Base-by-base conservation (phyloP, 2,113 vertebrate species). In the Pachypanchax playfairii region DNA sequence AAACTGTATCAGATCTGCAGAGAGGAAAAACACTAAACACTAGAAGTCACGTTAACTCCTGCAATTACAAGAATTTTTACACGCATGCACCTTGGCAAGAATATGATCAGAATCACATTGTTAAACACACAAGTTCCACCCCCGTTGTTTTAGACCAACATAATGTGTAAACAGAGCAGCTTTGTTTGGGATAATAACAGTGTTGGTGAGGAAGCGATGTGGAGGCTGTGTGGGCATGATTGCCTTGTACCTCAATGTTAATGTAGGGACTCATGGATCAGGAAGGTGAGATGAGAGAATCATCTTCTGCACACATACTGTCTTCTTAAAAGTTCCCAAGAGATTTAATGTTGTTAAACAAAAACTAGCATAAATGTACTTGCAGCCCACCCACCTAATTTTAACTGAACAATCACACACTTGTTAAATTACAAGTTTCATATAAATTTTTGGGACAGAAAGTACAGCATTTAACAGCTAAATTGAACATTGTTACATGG, bases 111-210 rank as follows among this genome's bases (percentile, higher is more conserved):
- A 42, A 58, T 25, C 22, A 6, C 29, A 39, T 10, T 28, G 38
- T 54, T 44, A 33, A 26, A 56, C 36, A 22, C 4, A 69, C 13
- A 55, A 63, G 57, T 49, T 50, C 24, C 57, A 17, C 41, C 63
- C 53, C 41, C n/a, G 41, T 61, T 60, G 44, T 17, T 64, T 17
- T 36, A 61, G 47, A 48, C 48, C 17, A 72, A 43, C 69, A 73
- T 11, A 58, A 24, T 41, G 39, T 36, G 26, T 49, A 73, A 60
- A 65, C 17, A 41, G 31, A 48, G 20, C 18, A 18, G 52, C 59
- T 79, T 66, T 84, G 75, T 85, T 83, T 78, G 64, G 39, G 56
- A 77, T 79, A 77, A 87, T 82, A 73, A 78, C 80, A 77, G 75
- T 26, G 55, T 36, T 25, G 26, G 56, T 33, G 59, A 67, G 51